Evolutionary conservation across 2,888 invertebrate species (phyloP).

Genomic region (Sphecodes monilicornis): DNA sequence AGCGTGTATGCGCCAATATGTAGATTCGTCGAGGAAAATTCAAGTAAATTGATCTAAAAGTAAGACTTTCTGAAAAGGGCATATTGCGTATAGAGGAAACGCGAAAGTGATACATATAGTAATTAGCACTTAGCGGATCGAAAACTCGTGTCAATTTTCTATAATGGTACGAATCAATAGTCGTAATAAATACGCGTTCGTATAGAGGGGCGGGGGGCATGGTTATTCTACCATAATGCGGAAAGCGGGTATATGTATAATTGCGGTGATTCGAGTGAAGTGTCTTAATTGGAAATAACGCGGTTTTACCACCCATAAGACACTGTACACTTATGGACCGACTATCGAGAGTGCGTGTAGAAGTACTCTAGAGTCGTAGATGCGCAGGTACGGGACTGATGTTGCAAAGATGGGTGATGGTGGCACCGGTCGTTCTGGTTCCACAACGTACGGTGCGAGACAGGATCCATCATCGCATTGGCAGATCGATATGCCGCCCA

Average conservation of each 20-base stretch:
- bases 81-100: constrained; percentile 1
- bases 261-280: constrained; percentile 30
- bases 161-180: background rate
- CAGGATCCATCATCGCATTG: constrained; percentile 74
- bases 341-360: constrained; percentile 83
- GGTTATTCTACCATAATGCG: constrained; percentile 9
- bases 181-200: constrained; percentile 34
- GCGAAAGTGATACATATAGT: background rate
- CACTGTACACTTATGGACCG: constrained; percentile 74
- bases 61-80: constrained; percentile 16
- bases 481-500: constrained; percentile 75
- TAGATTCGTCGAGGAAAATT: background rate
- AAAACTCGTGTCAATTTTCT: constrained; percentile 21
- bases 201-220: constrained; percentile 22
- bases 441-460: constrained; percentile 68
- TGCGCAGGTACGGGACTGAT: constrained; percentile 77
- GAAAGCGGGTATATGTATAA: constrained; percentile 14
- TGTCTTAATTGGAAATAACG: constrained; percentile 63
- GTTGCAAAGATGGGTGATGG: constrained; percentile 68
- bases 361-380: constrained; percentile 83
- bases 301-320: constrained; percentile 60
- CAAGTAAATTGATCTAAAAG: background rate
- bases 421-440: constrained; percentile 70
- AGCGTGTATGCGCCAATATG: background rate
- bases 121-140: constrained; percentile 12